phyloP scores from a whole-genome alignment of 2,113 vertebrate species.

The Perca schrenkii region DNA sequence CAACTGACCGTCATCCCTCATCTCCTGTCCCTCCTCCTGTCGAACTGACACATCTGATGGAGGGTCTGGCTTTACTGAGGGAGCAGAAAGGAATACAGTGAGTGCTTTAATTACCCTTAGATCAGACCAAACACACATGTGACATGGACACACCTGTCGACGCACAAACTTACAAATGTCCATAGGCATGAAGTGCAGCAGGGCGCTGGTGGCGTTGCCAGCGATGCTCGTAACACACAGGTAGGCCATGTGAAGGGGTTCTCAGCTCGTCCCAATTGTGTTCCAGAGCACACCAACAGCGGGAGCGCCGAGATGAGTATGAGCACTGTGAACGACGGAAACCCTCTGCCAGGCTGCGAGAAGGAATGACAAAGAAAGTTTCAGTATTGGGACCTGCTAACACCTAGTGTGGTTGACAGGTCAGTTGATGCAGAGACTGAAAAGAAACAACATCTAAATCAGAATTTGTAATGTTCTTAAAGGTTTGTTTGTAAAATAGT shows the following conservation, averaged over 20 bases:
- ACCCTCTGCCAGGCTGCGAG: not conserved
- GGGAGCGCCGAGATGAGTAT: conserved; percentile 60
- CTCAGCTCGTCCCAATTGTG: conserved; percentile 59
- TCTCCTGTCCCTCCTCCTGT: conserved; percentile 41
- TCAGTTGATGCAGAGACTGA: not conserved
- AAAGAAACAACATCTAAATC: not conserved
- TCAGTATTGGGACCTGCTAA: not conserved
- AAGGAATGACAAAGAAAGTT: conserved; percentile 2
- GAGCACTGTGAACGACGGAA: conserved; percentile 60
- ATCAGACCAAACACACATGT: not conserved
- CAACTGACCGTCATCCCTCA: conserved; percentile 73
- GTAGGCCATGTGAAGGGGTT: conserved; percentile 43
- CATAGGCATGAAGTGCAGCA: conserved; percentile 53
- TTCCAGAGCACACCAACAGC: conserved; percentile 81
- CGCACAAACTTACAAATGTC: conserved; percentile 74
- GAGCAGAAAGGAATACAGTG: not conserved
- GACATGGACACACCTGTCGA: not conserved
- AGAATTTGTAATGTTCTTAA: not conserved
- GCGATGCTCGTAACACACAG: conserved; percentile 78
- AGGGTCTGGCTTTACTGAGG: conserved; percentile 83
- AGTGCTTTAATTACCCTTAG: not conserved
- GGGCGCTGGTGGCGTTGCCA: conserved; percentile 69
- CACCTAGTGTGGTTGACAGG: not conserved
- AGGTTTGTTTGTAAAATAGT: not conserved
- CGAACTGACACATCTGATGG: conserved; percentile 65